Evolutionary conservation across 1,140 invertebrate genomes (phyloP).

Genomic region (Bathynomus jamesi): DNA sequence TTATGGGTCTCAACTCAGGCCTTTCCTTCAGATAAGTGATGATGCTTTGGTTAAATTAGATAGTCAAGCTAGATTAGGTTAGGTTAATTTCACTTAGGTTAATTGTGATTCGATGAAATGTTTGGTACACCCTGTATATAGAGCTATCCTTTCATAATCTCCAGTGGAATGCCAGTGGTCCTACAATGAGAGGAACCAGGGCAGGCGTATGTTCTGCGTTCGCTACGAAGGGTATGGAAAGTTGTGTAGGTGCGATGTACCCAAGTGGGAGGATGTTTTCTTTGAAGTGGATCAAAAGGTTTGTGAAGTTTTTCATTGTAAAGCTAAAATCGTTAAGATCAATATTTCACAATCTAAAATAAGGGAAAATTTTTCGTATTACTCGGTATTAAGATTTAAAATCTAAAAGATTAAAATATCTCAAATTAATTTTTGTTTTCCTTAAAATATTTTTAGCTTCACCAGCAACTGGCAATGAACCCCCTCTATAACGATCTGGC

Average conservation of each 20-base stretch:
- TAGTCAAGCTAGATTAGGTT: background rate
- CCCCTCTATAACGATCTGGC: conserved; percentile 27
- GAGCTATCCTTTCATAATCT: background rate
- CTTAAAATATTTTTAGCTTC: conserved; percentile 20
- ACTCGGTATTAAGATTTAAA: no score
- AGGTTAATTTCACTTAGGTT: background rate
- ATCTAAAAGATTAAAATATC: no score
- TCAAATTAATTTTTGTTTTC: no score
- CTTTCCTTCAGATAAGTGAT: no score
- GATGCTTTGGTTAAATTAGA: background rate
- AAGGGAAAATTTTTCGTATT: no score
- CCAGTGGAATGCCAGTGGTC: conserved; percentile 24
- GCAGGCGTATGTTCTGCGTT: conserved; percentile 21
- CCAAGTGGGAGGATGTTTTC: conserved; percentile 25
- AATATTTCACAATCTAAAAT: background rate
- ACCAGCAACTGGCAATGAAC: conserved; percentile 12
- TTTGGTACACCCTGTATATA: background rate
- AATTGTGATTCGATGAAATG: background rate
- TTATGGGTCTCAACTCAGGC: no score
- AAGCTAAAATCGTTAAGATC: background rate
- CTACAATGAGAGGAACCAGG: conserved; percentile 17
- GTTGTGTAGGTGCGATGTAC: conserved; percentile 29
- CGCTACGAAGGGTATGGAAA: conserved; percentile 26
- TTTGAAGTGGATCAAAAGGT: conserved; percentile 28
- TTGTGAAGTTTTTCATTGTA: background rate